Evolutionary conservation across 2,797 vertebrate genomes (phyloP), one percentile per base, ranked within the genome.

Genomic region (Zalophus californianus): DNA sequence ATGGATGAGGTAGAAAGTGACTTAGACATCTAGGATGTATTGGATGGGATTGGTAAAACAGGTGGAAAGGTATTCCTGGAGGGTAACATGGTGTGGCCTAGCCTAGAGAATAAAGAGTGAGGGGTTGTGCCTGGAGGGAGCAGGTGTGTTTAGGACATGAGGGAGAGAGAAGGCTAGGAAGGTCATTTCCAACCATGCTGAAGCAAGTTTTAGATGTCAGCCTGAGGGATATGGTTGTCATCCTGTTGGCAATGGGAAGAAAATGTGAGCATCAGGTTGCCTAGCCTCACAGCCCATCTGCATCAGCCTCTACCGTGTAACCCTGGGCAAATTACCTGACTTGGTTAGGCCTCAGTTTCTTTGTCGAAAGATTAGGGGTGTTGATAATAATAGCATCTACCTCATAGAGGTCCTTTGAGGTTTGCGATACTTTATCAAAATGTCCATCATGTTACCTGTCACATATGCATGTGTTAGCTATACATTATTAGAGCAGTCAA

Each of bases 41-140:
- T 84, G 52, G 38, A 38, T 27, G 75, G 62, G 62, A 62, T 78
- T 70, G 79, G n/a, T 52, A n/a, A n/a, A 29, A 92, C 77, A 84
- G 41, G 90, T 84, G 27, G 41, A 66, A 84, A 70, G 35, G 70
- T 48, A 66, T 83, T 87, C 58, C 56, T 91, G 44, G 50, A 82
- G 13, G 9, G 7, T 50, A 58, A 50, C 58, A n/a, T 86, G 56
- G 54, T 52, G 10, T 72, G 14, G 32, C 68, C 75, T 94, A 77
- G 35, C 89, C 44, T 89, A 66, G 62, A 91, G 62, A 91, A 73
- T 82, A 58, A 93, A 79, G 35, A 84, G 48, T 27, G 60, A 86
- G 20, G n/a, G 15, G 12, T 80, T 88, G 35, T 54, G 44, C 44
- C 60, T 54, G 56, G 75, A 54, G 86, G 87, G 75, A 56, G 3